These are phyloP conservation scores for Rhagoletis zephyria DNA, from an alignment of 1,140 invertebrate genomes.

Conservation along the genomic window DNA sequence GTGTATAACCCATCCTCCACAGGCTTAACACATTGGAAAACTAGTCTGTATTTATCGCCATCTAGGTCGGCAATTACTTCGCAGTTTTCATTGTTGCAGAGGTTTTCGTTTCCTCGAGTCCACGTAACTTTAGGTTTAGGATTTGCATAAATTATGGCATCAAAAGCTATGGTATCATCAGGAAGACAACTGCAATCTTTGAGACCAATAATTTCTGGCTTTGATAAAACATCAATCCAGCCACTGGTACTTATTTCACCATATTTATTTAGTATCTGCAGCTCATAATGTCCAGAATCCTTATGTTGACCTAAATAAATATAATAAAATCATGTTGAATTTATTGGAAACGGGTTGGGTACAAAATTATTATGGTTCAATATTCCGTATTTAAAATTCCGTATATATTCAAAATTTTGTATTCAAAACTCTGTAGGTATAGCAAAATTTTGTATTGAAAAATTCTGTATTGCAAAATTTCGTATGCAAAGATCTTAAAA, in stretches of 20 bases:
- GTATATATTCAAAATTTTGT: no score
- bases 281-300: slow-evolving; percentile 86
- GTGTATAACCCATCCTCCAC: slow-evolving; percentile 87
- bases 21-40: slow-evolving; percentile 79
- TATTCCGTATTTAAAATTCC: background rate
- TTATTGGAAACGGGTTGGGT: no score
- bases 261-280: slow-evolving; percentile 85
- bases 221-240: slow-evolving; percentile 81
- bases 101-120: slow-evolving; percentile 74
- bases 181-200: slow-evolving; percentile 82
- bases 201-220: slow-evolving; percentile 83
- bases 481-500: no score
- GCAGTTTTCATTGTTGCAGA: slow-evolving; percentile 71
- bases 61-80: slow-evolving; percentile 72
- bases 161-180: slow-evolving; percentile 81
- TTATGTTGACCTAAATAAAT: slow-evolving; percentile 76
- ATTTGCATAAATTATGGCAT: slow-evolving; percentile 83
- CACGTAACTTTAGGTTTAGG: slow-evolving; percentile 85
- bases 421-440: no score
- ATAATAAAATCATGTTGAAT: background rate
- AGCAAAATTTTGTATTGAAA: no score
- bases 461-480: no score
- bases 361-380: no score
- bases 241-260: slow-evolving; percentile 82
- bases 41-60: slow-evolving; percentile 75